A percentile compares a stretch with the other conserved stretches of the same genome.
Conservation (phyloP, 2,888 invertebrate genomes). For the Polyploca ridens region DNA sequence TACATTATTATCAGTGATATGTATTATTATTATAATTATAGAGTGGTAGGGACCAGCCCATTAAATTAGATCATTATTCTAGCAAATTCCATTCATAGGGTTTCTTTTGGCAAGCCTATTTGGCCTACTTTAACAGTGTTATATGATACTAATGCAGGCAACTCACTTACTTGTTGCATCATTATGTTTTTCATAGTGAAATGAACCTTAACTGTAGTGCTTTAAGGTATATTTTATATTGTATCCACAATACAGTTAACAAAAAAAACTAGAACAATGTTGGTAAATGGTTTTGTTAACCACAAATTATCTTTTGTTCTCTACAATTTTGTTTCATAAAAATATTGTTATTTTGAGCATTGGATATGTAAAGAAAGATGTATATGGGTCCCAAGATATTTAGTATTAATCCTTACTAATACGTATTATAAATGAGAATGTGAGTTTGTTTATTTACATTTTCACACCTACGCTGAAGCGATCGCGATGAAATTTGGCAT, state of each 20-base stretch:
- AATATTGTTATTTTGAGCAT: background rate
- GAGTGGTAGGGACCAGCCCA: background rate
- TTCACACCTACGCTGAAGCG: no score
- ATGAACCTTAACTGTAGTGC: background rate
- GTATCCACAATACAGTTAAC: background rate
- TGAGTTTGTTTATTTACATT: no score
- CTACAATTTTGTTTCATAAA: background rate
- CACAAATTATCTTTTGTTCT: background rate
- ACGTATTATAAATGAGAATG: no score
- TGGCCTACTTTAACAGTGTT: background rate
- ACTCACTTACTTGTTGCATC: conserved; percentile 9
- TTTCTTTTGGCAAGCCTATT: background rate
- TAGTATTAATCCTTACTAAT: no score
- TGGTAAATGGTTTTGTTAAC: background rate
- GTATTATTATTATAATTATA: no score
- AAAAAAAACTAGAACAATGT: background rate
- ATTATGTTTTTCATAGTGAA: background rate
- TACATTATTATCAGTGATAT: no score
- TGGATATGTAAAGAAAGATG: no score
- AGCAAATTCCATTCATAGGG: background rate
- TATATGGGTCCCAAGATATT: no score
- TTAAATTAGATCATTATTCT: background rate
- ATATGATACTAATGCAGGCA: background rate
- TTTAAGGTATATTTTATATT: background rate
- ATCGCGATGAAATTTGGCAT: no score